Conservation (phyloP, 2,888 invertebrate species). For the Xanthorhoe spadicearia region DNA sequence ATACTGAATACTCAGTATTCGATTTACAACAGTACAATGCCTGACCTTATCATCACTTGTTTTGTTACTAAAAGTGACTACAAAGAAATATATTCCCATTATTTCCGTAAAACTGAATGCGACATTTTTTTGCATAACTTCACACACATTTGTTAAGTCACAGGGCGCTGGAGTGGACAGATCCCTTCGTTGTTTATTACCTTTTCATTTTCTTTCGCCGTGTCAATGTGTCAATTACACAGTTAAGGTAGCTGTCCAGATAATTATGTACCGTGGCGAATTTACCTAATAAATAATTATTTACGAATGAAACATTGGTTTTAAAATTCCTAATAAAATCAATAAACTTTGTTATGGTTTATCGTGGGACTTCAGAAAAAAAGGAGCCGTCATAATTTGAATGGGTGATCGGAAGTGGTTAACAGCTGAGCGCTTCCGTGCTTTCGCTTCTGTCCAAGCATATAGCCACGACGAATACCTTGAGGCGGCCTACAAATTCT, state of each 20-base stretch:
- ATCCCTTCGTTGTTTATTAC: slow-evolving; percentile 41
- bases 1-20: background rate
- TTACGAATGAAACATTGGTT: background rate
- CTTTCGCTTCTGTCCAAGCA: too few species aligned
- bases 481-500: too few species aligned
- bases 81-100: slow-evolving; percentile 2
- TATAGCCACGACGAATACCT: too few species aligned
- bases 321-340: too few species aligned
- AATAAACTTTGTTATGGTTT: too few species aligned
- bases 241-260: slow-evolving; percentile 5
- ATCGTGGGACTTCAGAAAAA: too few species aligned
- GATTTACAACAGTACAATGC: too few species aligned
- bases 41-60: background rate
- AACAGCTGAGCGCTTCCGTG: too few species aligned
- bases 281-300: slow-evolving; percentile 1
- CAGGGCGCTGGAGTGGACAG: slow-evolving; percentile 40
- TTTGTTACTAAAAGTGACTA: background rate
- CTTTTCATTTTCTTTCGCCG: slow-evolving; percentile 38
- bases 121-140: slow-evolving; percentile 21
- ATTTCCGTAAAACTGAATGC: slow-evolving; percentile 13
- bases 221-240: slow-evolving; percentile 54
- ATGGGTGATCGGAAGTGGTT: too few species aligned
- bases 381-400: too few species aligned
- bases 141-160: slow-evolving; percentile 18
- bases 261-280: background rate